Base-by-base conservation (phyloP, 2,113 vertebrate genomes). In the Myodes glareolus region DNA sequence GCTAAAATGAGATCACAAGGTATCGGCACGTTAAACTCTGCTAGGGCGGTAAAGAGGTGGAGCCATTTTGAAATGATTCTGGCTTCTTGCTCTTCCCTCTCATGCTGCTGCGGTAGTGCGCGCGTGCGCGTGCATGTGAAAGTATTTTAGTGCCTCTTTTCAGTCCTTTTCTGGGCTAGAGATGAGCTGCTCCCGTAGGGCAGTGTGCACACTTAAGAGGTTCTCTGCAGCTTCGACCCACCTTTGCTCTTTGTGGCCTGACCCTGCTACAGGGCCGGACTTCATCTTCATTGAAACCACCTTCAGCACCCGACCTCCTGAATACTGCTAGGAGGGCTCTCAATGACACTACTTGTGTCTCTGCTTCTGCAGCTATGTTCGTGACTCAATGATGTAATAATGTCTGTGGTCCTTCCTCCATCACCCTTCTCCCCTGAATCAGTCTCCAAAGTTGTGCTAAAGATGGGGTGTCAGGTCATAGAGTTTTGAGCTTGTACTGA, bases 401-500 rank as follows among this genome's bases (percentile, higher is more conserved):
- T 76, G 23, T 93, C 68, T 92, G 4, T 89, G 9, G 68, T 63
- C 1, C 76, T 88, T 63, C 81, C 58, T 21, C 65, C 23, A 42
- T 19, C 11, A 3, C 31, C 52, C 21, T 31, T 29, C 47, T 0
- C 7, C 65, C n/a, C 68, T 45, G 31, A 42, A 33, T 88, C 0
- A 0, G 0, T 27, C 36, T 93, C 70, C 1, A 0, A 82, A 85
- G n/a, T 55, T 95, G 25, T 73, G 19, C 87, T 88, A 72, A 86
- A 96, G 91, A 96, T 92, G 6, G 33, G 12, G 12, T 86, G 33
- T 95, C 55, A 65, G 55, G 29, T 39, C 13, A 52, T 11, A 55
- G 27, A 65, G 90, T 68, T 94, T 85, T 96, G 67, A 97, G 97
- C 94, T 75, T 50, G 23, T 80, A 29, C 96, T 97, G 84, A 92